Percentiles rank a stretch among this genome's conserved stretches.
phyloP scores from a whole-genome alignment of 2,888 invertebrate species.

The Keiferia lycopersicella region DNA sequence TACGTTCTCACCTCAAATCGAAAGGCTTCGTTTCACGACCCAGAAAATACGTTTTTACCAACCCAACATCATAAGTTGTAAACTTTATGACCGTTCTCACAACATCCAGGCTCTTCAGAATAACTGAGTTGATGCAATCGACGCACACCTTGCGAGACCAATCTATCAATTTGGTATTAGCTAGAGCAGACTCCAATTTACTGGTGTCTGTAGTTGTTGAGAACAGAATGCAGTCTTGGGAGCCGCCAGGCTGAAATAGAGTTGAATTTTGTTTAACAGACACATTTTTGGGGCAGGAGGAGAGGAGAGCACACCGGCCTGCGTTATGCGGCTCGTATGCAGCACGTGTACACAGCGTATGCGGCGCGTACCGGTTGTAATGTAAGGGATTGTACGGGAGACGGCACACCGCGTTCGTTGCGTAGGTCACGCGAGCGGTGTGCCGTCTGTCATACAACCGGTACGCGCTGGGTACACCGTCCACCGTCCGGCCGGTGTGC shows the following conservation, averaged over 20 bases:
- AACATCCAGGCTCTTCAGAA: conserved; percentile 31
- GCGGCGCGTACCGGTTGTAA: too few species aligned
- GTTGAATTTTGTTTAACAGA: not conserved
- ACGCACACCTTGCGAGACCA: conserved; percentile 35
- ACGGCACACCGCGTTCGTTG: too few species aligned
- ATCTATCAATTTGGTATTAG: conserved; percentile 41
- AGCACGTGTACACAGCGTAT: too few species aligned
- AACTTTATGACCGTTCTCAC: conserved; percentile 30
- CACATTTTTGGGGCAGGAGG: too few species aligned
- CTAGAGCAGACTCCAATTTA: conserved; percentile 42
- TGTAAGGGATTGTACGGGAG: too few species aligned
- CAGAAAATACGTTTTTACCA: conserved; percentile 30
- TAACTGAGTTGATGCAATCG: conserved; percentile 32
- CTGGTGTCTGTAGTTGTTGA: conserved; percentile 38
- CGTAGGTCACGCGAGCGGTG: too few species aligned
- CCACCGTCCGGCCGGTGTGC: too few species aligned
- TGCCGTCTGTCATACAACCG: too few species aligned
- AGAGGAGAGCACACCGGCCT: too few species aligned
- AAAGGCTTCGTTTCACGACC: conserved; percentile 33
- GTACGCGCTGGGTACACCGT: too few species aligned
- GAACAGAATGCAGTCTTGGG: conserved; percentile 28
- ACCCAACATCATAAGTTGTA: conserved; percentile 32
- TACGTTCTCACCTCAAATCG: conserved; percentile 31
- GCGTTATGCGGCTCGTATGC: too few species aligned
- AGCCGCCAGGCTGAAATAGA: not conserved